phyloP scores from a whole-genome alignment of 2,797 vertebrate genomes.

The Pseudomugil gertrudae region DNA sequence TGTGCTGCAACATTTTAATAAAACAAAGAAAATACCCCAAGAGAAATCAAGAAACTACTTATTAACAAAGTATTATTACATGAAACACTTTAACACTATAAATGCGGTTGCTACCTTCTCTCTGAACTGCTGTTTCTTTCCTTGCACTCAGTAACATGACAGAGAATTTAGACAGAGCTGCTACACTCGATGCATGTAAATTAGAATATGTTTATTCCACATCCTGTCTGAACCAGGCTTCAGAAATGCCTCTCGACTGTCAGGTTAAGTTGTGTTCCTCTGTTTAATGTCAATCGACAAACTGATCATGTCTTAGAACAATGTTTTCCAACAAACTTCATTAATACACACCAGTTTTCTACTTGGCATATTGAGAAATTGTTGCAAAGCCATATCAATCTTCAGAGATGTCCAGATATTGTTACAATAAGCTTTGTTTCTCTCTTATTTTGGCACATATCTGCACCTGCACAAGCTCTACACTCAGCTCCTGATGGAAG shows the following conservation, averaged over 20 bases:
- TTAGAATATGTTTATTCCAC: conserved; percentile 13
- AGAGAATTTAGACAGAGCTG: not conserved
- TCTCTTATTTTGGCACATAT: conserved; percentile 7
- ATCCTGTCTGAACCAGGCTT: conserved; percentile 2
- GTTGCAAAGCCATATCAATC: conserved; percentile 13
- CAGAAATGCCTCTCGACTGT: conserved; percentile 7
- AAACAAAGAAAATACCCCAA: not conserved
- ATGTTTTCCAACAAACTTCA: conserved; percentile 2
- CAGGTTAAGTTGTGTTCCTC: conserved; percentile 15
- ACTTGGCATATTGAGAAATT: conserved; percentile 14
- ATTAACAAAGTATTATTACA: not conserved
- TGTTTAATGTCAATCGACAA: conserved; percentile 19
- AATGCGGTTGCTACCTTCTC: not conserved
- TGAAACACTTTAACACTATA: too few relatives aligned
- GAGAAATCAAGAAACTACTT: not conserved
- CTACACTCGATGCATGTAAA: conserved; percentile 19
- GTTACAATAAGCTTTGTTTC: conserved; percentile 7
- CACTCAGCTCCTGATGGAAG: conserved; percentile 32
- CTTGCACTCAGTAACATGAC: not conserved
- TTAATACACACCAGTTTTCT: conserved; percentile 4
- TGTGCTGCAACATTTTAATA: not conserved
- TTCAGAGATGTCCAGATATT: conserved; percentile 18
- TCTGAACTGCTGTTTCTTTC: conserved; percentile 3
- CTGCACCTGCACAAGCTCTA: conserved; percentile 12
- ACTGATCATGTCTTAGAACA: conserved; percentile 4